phyloP scores from a whole-genome alignment of 2,113 vertebrate genomes.

The Trogon surrucura region DNA sequence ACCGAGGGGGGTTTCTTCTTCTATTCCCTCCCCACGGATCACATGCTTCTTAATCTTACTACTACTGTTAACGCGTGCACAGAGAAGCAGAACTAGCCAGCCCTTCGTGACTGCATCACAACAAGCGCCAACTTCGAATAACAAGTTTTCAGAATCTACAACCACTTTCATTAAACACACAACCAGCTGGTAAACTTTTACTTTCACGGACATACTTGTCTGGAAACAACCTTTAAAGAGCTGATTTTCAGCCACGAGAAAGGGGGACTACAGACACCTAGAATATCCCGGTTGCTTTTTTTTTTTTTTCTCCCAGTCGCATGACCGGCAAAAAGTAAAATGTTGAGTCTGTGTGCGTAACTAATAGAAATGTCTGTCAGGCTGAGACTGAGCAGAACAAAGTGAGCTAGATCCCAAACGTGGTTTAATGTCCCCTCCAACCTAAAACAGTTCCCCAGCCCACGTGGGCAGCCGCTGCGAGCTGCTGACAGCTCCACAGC shows the following conservation, averaged over 20 bases:
- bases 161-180: background rate
- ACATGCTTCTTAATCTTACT: background rate
- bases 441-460: background rate
- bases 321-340: background rate
- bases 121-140: background rate
- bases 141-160: background rate
- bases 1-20: accelerated
- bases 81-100: background rate
- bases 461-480: background rate
- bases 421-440: background rate
- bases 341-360: background rate
- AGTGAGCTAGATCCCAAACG: background rate
- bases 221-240: background rate
- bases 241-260: background rate
- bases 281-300: background rate
- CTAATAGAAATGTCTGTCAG: accelerated
- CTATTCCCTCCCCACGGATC: background rate
- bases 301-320: background rate
- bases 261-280: background rate
- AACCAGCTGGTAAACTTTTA: background rate
- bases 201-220: background rate
- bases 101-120: background rate
- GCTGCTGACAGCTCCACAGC: background rate
- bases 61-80: background rate
- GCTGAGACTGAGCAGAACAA: background rate